Conservation (phyloP, 2,888 invertebrate genomes). For the Melieria crassipennis region DNA sequence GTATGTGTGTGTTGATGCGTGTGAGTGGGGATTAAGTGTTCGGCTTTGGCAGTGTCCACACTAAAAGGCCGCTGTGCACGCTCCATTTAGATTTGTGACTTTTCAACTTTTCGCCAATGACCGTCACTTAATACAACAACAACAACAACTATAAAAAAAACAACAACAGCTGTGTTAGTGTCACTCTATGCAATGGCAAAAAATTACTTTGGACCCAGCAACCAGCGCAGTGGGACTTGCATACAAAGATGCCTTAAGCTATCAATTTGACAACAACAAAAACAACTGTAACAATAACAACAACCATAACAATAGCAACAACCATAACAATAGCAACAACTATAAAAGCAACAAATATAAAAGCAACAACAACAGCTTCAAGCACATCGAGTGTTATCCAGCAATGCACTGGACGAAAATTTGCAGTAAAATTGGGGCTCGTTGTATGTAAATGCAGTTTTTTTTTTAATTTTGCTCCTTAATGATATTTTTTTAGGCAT, state of each 20-base stretch:
- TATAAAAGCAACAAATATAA: neutral
- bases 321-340: neutral
- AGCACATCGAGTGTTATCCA: neutral
- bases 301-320: neutral
- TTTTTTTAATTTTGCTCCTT: neutral
- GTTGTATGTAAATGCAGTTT: neutral
- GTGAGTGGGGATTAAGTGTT: no score
- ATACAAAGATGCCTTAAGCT: no score
- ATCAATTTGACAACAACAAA: neutral
- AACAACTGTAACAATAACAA: neutral
- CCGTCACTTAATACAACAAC: neutral
- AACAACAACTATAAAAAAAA: slow-evolving; percentile 2
- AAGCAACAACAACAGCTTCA: neutral
- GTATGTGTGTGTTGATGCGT: no score
- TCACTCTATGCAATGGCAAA: no score
- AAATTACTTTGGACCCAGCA: neutral
- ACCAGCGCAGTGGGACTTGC: no score
- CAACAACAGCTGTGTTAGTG: neutral
- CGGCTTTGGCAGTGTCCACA: no score
- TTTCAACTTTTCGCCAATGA: slow-evolving; percentile 1
- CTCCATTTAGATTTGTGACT: slow-evolving; percentile 26
- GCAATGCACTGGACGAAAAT: neutral
- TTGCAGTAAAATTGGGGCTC: neutral
- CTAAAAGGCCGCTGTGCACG: neutral
- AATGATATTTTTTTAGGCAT: neutral